Base-by-base conservation (phyloP, 1,140 invertebrate genomes). In the Conopomorpha cramerella region DNA sequence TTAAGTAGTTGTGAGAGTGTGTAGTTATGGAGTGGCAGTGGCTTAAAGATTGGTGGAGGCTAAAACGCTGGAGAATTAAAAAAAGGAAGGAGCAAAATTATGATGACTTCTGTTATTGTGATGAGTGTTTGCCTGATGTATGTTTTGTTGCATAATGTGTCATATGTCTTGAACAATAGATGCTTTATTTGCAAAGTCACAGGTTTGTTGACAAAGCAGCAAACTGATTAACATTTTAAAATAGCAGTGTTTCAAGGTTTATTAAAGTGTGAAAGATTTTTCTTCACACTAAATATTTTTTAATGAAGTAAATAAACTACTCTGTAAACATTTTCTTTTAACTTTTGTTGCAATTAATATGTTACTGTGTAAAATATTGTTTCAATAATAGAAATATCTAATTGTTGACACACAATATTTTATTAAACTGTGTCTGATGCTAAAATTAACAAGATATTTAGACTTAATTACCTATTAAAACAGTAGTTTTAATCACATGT, bases 31-130 rank as follows among this genome's bases (percentile, higher is more conserved):
- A 88, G 65, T 88, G 86, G 85, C 81, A 84, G 41, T 87, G 85
- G 85, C 80, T 87, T 51, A 87, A 86, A 66, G 85, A 88, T 65
- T 88, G 86, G 86, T 88, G 86, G 86, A 79, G 85, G 39, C 76
- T 88, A 23, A 88, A 86, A 64, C 82, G 82, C 55, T 84, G 84
- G 73, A 79, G 82, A 35, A 82, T 79, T 52, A 82, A 80, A 46
- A 81, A 78, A 66, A 80, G 66, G 43, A 74, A 79, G 38, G 77
- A 76, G 17, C 58, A 70, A 38, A 76, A 65, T 58, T 80, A 81
- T 59, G 81, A 84, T 59, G 82, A 84, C 43, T 80, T 85, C 53
- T 88, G 86, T 72, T 88, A 81, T 73, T 88, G 86, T 78, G 86
- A 87, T 77, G 85, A 86, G 38, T 87, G 85, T 62, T 78, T 86